Conservation (phyloP, 2,888 invertebrate species). For the Thalpophila matura region DNA sequence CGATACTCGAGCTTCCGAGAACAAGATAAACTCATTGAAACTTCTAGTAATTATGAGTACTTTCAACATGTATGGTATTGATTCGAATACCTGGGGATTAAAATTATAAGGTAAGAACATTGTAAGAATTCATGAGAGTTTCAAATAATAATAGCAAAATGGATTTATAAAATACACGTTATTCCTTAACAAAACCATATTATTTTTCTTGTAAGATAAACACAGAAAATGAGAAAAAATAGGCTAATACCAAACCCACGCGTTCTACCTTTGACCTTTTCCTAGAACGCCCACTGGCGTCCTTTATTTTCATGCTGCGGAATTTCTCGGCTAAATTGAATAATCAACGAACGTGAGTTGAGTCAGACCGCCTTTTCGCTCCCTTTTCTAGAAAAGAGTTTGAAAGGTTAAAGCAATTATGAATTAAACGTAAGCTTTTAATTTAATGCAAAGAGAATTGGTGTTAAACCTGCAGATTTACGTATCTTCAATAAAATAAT, state of each 20-base stretch:
- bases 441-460: too few species aligned
- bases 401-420: background rate
- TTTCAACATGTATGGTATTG: conserved; percentile 14
- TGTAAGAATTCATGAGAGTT: background rate
- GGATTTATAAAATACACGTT: background rate
- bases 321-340: conserved; percentile 38
- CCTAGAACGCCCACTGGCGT: conserved; percentile 51
- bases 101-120: conserved; percentile 2
- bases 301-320: conserved; percentile 49
- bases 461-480: too few species aligned
- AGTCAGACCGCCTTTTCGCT: conserved; percentile 1
- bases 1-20: background rate
- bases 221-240: conserved; percentile 28
- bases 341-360: conserved; percentile 26
- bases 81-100: conserved; percentile 2
- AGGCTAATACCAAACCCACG: conserved; percentile 40
- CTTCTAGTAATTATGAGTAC: conserved; percentile 6
- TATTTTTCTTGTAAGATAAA: conserved; percentile 29
- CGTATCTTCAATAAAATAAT: too few species aligned
- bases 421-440: background rate
- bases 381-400: conserved; percentile 3
- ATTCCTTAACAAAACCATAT: background rate
- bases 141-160: conserved; percentile 4
- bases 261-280: conserved; percentile 74
- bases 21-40: background rate